Percentiles rank a stretch among this genome's conserved stretches.
Conservation (phyloP, 2,113 vertebrate genomes). For the Coturnix japonica region DNA sequence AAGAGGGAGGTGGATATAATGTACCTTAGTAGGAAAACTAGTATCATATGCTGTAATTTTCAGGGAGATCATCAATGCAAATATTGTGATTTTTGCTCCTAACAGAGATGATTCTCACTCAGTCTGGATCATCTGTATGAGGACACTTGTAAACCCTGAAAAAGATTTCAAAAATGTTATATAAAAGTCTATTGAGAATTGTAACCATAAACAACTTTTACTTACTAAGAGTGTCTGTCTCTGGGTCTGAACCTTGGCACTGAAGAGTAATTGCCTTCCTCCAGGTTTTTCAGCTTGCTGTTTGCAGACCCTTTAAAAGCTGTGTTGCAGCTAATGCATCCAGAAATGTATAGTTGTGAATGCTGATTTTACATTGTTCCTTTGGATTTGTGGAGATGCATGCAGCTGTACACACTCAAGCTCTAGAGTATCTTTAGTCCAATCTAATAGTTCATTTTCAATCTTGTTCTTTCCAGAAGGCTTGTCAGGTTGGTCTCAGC, state of each 20-base stretch:
- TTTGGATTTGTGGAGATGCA: not conserved
- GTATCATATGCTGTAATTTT: not conserved
- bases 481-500: constrained; percentile 97
- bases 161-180: not conserved
- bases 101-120: not conserved
- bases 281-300: not conserved
- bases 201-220: not conserved
- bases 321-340: not conserved
- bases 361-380: not conserved
- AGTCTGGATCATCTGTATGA: not conserved
- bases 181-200: not conserved
- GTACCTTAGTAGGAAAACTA: not conserved
- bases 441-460: not conserved
- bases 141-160: not conserved
- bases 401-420: not conserved
- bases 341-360: not conserved
- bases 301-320: not conserved
- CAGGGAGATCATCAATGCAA: not conserved
- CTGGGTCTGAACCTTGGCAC: not conserved
- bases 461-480: constrained; percentile 83
- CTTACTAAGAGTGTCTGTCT: not conserved
- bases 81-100: fast-evolving
- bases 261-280: not conserved
- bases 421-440: not conserved
- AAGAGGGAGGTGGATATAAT: not conserved